Evolutionary conservation across 1,140 invertebrate genomes (phyloP), one percentile per base, ranked within the genome.

Genomic region (Caenorhabditis briggsae): DNA sequence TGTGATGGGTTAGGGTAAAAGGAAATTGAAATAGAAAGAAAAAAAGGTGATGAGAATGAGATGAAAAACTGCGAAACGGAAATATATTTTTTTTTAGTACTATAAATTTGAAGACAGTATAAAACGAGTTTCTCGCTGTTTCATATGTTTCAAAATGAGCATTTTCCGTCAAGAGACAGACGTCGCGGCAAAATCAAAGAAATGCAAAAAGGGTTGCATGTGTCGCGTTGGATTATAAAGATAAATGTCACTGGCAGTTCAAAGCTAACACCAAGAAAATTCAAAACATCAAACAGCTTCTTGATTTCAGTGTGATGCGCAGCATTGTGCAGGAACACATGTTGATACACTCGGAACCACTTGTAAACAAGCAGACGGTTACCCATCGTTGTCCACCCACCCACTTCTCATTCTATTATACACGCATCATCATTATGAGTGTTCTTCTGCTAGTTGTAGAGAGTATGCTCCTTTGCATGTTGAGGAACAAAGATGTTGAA

Each of bases 341-440:
- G n/a, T 46, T 78, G 70, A 78, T 78, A 78, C 70, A 25, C 33
- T 25, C 11, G 70, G 33, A 46, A 50, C 70, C 70, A 78, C 70
- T 78, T 78, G 70, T 78, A 78, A 78, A 78, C 70, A 78, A 53
- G 70, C 46, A 78, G 70, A 78, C 70, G 70, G 43, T 50, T 48
- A 50, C 70, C 70, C 64, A 70, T 70, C 61, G 61, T 41, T 65
- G 33, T 33, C 41, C 43, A 33, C 33, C 33, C 33, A n/a, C n/a
- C 33, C 33, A 78, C 70, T 78, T 78, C 46, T 78, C n/a, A 25
- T 78, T 78, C 46, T 50, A 78, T 78, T 78, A 12, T 78, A 53
- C 70, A 78, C 70, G 46, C 43, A 78, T 78, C 70, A 78, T 78
- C 70, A 50, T 78, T 78, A 50, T 78, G 50, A 78, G 70, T 48